Evolutionary conservation across 2,888 invertebrate species (phyloP), one percentile per base, ranked within the genome.

Genomic region (Scaptodrosophila latifasciaeformis): DNA sequence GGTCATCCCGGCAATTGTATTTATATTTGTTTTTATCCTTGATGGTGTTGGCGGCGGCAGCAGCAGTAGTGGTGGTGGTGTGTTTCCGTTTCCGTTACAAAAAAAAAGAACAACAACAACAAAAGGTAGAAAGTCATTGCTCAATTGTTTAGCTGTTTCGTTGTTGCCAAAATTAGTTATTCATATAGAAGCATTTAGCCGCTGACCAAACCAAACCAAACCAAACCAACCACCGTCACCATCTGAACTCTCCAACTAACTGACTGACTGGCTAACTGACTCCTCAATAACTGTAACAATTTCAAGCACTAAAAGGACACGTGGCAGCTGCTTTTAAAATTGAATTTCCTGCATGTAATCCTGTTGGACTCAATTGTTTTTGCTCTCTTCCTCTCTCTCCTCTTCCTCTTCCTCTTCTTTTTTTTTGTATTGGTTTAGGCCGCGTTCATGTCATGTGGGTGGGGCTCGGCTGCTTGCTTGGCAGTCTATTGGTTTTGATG

Each of bases 291-390:
- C 67, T 75, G 81, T 82, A 70, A 82, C 83, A 82, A 68, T 82
- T 81, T 83, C 69, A 79, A 84, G 82, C 84, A 83, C 84, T 84
- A 81, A 77, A 83, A 68, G 61, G 85, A 84, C 84, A 84, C 84
- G 84, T 84, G 84, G 79, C 84, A 84, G 85, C 82, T 84, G 83
- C 85, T 85, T 84, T 84, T 84, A 75, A 85, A 84, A 84, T 85
- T 84, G 84, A 85, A 84, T 85, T 85, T 85, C 83, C 85, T 84
- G 65, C 77, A 72, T 81, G 82, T 81, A 81, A 81, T 79, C 76
- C 70, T 76, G 77, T 76, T 65, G n/a, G 82, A 81, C 76, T 82
- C 82, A 82, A 82, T 83, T 83, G 82, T 81, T 81, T 70, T 59
- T 68, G 60, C 43, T 6, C 40, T 19, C 15, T 31, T 19, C 37